Evolutionary conservation across 2,888 invertebrate species (phyloP), one percentile per base, ranked within the genome.

Genomic region (Platycheirus rosarum): DNA sequence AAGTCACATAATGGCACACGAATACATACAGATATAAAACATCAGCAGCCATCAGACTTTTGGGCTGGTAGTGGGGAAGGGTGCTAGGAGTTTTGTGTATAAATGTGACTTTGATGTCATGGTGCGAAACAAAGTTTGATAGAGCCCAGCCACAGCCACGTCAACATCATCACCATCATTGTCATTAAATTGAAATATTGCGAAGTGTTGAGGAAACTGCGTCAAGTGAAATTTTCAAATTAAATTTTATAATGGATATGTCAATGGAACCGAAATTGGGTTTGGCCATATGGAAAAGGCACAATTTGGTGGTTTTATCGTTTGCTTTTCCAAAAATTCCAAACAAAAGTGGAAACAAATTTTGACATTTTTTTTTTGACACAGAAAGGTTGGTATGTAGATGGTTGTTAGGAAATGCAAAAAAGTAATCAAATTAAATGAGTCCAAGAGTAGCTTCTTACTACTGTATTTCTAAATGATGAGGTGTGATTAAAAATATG

Each of bases 41-140:
- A 53, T 9, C 49, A 29, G n/a, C 13, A 55, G 16, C n/a, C n/a
- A 20, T 20, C 29, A 32, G 29, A 37, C 57, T 14, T 57, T 40
- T 0, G 16, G 5, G n/a, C n/a, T n/a, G 57, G 57, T n/a, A n/a
- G n/a, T 23, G 55, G 14, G 4, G 78, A 75, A 55, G 84, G 75
- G 73, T 82, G 68, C 74, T n/a, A 13, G 46, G 57, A 2, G 49
- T 55, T 78, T 75, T 76, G 63, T 75, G 48, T 84, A 23, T 20
- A n/a, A n/a, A n/a, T 14, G 40, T 9, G 49, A 48, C 55, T 42
- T 53, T 74, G 85, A 86, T 86, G 87, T 87, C 88, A 87, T 86
- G 87, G 86, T 86, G 86, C 44, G 79, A 80, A 75, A 76, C 80
- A 65, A 75, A 70, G 65, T 75, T 75, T 80, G 80, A 80, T 75